phyloP scores from a whole-genome alignment of 2,888 invertebrate species.

The Synergus japonicus region DNA sequence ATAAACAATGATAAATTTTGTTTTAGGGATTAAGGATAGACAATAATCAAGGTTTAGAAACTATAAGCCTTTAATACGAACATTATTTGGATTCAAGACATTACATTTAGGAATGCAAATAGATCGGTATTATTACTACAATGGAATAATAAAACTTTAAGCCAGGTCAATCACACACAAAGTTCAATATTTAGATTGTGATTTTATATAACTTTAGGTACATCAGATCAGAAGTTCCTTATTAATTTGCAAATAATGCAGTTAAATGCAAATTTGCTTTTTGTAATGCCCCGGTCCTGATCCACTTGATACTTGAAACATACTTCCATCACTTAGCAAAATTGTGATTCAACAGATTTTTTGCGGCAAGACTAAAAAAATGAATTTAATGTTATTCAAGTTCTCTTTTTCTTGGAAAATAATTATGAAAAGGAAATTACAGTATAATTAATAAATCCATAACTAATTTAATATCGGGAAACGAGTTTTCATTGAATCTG shows the following conservation, averaged over 20 bases:
- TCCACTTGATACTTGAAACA: background rate
- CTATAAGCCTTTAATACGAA: background rate
- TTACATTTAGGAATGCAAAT: conserved; percentile 15
- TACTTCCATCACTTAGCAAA: background rate
- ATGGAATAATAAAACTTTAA: conserved; percentile 19
- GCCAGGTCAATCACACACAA: background rate
- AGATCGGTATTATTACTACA: background rate
- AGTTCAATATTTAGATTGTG: background rate
- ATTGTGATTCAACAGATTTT: background rate
- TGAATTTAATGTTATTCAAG: background rate
- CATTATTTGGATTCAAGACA: background rate
- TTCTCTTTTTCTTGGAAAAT: background rate
- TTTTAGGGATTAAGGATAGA: background rate
- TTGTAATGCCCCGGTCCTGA: background rate
- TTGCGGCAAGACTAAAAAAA: background rate
- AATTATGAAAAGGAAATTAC: background rate
- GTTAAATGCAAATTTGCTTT: background rate
- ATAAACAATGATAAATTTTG: background rate
- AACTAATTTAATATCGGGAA: too few relatives aligned
- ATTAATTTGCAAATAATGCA: background rate
- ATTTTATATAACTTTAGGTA: background rate
- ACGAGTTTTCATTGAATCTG: too few relatives aligned
- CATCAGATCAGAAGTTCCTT: background rate
- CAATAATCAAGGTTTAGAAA: background rate
- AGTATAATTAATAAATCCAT: background rate